Conservation (phyloP, 2,113 vertebrate species). For the Nibea coibor region DNA sequence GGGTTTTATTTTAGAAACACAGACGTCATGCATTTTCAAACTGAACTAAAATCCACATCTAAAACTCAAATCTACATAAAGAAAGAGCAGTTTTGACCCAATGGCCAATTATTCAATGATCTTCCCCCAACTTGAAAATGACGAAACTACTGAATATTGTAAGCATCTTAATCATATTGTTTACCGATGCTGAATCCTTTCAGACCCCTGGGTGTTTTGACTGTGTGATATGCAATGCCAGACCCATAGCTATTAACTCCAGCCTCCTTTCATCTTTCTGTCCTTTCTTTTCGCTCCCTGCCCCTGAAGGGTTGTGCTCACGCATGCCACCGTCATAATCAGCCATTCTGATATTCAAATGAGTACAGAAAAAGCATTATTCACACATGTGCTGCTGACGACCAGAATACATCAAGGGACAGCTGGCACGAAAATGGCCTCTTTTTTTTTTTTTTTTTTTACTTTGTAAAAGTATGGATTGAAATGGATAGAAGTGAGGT, state of each 20-base stretch:
- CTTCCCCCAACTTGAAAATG: constrained; percentile 36
- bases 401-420: constrained; percentile 76
- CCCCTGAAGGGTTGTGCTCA: constrained; percentile 74
- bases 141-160: constrained; percentile 32
- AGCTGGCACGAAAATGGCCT: constrained; percentile 64
- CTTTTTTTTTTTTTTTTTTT: constrained; percentile 14
- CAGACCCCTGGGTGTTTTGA: constrained; percentile 22
- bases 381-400: constrained; percentile 74
- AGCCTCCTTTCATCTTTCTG: constrained; percentile 77
- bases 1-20: background rate
- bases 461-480: constrained; percentile 39
- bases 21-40: constrained; percentile 31
- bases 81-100: constrained; percentile 34
- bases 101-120: constrained; percentile 39
- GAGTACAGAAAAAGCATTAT: constrained; percentile 52
- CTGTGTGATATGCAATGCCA: constrained; percentile 50
- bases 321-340: constrained; percentile 78
- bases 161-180: constrained; percentile 49
- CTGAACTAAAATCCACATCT: constrained; percentile 19
- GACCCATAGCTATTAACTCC: constrained; percentile 58
- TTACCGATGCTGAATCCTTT: constrained; percentile 63
- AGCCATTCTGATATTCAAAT: constrained; percentile 76
- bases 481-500: constrained; percentile 39
- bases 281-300: constrained; percentile 42
- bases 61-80: constrained; percentile 7